phyloP scores from a whole-genome alignment of 2,797 vertebrate species.

The Ceyx erithaca region DNA sequence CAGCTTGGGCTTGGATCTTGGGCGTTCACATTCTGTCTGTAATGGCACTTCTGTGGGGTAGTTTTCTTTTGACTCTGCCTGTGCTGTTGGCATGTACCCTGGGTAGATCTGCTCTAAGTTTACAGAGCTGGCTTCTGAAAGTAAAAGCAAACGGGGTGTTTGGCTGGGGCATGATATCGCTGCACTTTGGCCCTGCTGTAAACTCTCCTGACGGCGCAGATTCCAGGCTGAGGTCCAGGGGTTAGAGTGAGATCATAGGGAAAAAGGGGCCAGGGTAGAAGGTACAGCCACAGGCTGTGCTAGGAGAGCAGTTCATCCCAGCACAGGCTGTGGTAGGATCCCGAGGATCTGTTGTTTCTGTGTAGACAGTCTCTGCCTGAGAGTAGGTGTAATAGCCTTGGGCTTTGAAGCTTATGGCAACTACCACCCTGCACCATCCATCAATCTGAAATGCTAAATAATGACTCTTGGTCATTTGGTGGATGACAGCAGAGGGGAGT shows the following conservation, averaged over 20 bases:
- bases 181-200: background rate
- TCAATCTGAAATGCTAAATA: background rate
- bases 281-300: background rate
- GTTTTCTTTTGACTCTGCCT: background rate
- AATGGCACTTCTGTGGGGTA: background rate
- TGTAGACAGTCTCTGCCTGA: background rate
- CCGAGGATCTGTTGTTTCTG: accelerated
- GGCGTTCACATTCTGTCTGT: background rate
- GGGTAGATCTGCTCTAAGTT: background rate
- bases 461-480: background rate
- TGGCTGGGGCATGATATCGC: background rate
- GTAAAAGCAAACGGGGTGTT: background rate
- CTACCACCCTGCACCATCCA: background rate
- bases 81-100: background rate
- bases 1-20: background rate
- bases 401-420: background rate
- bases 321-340: background rate
- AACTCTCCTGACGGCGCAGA: background rate
- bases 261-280: background rate
- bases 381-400: background rate
- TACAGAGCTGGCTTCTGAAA: background rate
- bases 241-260: background rate
- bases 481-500: background rate
- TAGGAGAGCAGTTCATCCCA: background rate
- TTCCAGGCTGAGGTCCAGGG: background rate